Evolutionary conservation across 92 coral and sea anemone species (phyloP), one percentile per base, ranked within the genome.

Genomic region (Epizoanthus ramosus): DNA sequence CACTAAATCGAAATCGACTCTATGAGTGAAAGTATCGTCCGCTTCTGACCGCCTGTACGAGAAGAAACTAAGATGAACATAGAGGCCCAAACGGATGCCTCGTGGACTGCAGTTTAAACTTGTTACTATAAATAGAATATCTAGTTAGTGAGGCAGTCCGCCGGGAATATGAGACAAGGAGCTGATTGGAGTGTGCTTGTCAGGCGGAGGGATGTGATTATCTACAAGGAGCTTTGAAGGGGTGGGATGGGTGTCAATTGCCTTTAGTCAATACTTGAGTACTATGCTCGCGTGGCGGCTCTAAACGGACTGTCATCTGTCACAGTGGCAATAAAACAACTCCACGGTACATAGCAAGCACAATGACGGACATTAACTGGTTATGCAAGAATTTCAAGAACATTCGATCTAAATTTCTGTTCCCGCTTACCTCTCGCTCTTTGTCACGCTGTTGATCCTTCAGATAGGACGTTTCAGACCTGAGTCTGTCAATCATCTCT

Each of bases 391-490:
- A 22, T 73, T 73, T 43, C 3, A 7, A 17, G 43, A 73, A 41
- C 60, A 23, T 9, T 35, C 0, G 22, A 61, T n/a, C 69, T 63
- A 21, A 10, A 14, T 28, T 21, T 6, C 45, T 68, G n/a, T 28
- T 28, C 31, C 31, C 39, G 18, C 73, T 17, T 50, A 96, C 99
- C 98, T 94, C 94, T 85, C 89, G 84, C 71, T 96, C 99, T 63
- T 96, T 96, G 60, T 96, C 99, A 22, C 95, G 86, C 65, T 96
- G 99, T 66, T 92, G 92, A 12, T 86, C 95, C 71, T 90, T 93
- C 63, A 96, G 75, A 64, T 86, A 88, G 47, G 97, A 88, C 6
- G 97, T 85, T 84, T 96, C 99, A 6, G 92, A 74, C n/a, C 91
- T 86, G 75, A 96, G 76, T 41, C 92, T 90, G 73, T 96, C 99